Percentiles rank a stretch among this genome's conserved stretches.
Evolutionary conservation across 1,140 invertebrate species (phyloP).

Genomic region (Drosophila grimshawi): DNA sequence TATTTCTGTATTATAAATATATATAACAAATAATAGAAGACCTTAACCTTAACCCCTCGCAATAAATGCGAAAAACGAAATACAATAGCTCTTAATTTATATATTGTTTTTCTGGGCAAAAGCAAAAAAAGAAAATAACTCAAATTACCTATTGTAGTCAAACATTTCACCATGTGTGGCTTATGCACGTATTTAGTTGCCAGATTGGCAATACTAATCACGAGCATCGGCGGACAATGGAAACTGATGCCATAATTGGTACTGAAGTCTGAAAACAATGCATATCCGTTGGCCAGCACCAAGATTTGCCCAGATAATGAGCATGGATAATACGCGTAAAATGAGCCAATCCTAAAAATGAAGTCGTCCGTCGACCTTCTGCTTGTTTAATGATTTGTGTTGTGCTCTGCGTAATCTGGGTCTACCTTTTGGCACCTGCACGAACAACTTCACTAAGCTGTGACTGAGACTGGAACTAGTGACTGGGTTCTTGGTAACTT

Average conservation of each 20-base stretch:
- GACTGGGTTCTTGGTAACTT: constrained; percentile 12
- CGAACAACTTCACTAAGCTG: constrained; percentile 17
- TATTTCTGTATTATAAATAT: too few relatives aligned
- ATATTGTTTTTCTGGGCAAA: constrained; percentile 14
- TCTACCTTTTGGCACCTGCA: constrained; percentile 50
- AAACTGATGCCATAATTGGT: constrained; percentile 45
- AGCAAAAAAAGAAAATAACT: constrained; percentile 14
- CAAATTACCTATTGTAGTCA: constrained; percentile 41
- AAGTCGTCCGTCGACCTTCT: constrained; percentile 48
- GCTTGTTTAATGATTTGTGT: background rate
- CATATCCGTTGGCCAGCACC: constrained; percentile 12
- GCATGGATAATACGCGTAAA: constrained; percentile 67
- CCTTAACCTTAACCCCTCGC: too few relatives aligned
- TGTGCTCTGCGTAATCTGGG: constrained; percentile 10
- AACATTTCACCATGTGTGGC: constrained; percentile 23
- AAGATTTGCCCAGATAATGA: constrained; percentile 37
- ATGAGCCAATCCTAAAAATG: constrained; percentile 65
- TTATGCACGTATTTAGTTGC: background rate
- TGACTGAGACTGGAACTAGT: constrained; percentile 10
- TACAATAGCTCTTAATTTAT: constrained; percentile 27
- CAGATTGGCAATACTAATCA: constrained; percentile 32
- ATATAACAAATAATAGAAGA: too few relatives aligned
- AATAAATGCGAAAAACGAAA: background rate
- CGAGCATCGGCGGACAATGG: constrained; percentile 26
- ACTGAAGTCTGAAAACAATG: constrained; percentile 49